These are phyloP conservation scores for Hyaena hyaena DNA, from an alignment of 2,113 vertebrate genomes.

Conservation along the genomic window DNA sequence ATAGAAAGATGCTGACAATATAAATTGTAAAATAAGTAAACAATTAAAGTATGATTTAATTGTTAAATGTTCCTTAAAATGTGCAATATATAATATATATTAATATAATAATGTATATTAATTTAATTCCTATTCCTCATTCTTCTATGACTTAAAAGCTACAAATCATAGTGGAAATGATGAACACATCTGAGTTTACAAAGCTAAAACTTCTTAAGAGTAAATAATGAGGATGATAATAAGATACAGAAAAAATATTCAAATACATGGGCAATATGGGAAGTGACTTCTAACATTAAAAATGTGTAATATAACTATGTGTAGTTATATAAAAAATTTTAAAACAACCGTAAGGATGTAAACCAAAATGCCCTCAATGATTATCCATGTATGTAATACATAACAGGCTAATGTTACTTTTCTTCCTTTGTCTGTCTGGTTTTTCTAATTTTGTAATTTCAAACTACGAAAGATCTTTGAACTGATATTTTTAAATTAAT, in stretches of 20 bases:
- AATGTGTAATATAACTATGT: not conserved
- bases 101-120: not conserved
- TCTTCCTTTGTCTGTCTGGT: not conserved
- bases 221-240: not conserved
- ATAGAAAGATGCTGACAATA: not conserved
- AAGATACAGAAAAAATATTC: not conserved
- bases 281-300: not conserved
- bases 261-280: not conserved
- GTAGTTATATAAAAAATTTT: not conserved
- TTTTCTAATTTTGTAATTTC: not conserved
- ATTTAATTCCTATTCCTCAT: not conserved
- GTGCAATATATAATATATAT: not conserved
- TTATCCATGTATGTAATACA: not conserved
- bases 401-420: not conserved
- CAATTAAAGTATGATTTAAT: not conserved
- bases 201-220: not conserved
- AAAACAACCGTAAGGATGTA: not conserved
- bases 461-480: not conserved
- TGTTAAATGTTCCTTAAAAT: not conserved
- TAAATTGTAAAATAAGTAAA: not conserved
- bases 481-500: constrained; percentile 14
- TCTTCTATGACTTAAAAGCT: not conserved
- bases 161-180: not conserved
- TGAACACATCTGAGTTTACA: not conserved
- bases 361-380: not conserved